Conservation (phyloP, 2,888 invertebrate genomes). For the Plutella xylostella region DNA sequence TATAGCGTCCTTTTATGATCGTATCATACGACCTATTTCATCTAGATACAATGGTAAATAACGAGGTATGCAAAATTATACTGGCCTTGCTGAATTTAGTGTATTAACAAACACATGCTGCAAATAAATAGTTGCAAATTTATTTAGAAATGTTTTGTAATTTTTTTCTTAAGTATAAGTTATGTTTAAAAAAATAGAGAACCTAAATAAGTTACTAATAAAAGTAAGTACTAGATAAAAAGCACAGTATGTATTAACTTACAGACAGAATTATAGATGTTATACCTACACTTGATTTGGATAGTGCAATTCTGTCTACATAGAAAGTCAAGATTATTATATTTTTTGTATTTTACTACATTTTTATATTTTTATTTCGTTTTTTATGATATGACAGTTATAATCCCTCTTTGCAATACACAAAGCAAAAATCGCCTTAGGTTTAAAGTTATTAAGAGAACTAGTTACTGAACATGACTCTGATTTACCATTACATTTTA, state of each 20-base stretch:
- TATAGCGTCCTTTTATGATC: no score
- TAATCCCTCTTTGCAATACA: not conserved
- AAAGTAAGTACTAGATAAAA: constrained; percentile 26
- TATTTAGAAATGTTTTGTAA: no score
- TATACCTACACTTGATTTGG: no score
- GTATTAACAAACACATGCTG: no score
- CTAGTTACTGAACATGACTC: not conserved
- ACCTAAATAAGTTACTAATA: constrained; percentile 16
- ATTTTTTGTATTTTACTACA: constrained; percentile 48
- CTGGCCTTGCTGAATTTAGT: constrained; percentile 15
- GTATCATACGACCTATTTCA: no score
- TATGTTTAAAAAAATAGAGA: constrained; percentile 4
- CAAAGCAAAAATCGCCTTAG: not conserved
- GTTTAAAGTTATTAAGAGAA: not conserved
- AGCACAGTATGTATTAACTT: no score
- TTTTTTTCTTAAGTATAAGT: no score
- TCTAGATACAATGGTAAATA: no score
- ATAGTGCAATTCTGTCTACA: no score
- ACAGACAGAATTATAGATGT: no score
- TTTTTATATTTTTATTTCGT: constrained; percentile 48
- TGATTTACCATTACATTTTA: constrained; percentile 2
- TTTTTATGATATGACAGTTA: constrained; percentile 26
- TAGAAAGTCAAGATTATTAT: no score
- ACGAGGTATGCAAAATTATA: constrained; percentile 13
- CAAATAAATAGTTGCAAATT: not conserved